A percentile compares a stretch with the other conserved stretches of the same genome.
These are phyloP conservation scores for Gymnopithys bicolor DNA, from an alignment of 2,797 vertebrate genomes.

Conservation along the genomic window DNA sequence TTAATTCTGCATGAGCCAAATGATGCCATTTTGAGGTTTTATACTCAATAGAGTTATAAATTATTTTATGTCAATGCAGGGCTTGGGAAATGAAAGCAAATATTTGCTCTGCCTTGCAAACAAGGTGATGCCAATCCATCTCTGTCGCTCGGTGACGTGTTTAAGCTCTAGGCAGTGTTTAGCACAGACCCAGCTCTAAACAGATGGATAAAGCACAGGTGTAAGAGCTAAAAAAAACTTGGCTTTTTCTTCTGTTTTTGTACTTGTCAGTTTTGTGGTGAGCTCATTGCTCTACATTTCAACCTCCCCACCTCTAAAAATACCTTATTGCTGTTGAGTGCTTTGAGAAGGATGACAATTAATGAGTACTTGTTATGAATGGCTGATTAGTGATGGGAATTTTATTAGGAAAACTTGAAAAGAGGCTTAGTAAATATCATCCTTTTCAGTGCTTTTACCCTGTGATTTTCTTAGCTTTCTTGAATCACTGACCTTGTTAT, in stretches of 20 bases:
- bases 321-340: neutral
- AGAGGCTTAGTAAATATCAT: neutral
- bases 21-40: neutral
- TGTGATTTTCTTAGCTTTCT: neutral
- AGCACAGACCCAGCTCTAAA: neutral
- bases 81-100: constrained; percentile 7
- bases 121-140: neutral
- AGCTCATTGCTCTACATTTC: neutral
- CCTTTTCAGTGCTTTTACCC: neutral
- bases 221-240: neutral
- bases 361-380: constrained; percentile 31
- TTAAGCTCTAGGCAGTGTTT: neutral
- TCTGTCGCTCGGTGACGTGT: neutral
- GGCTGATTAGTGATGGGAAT: neutral
- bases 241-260: neutral
- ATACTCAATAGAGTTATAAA: neutral
- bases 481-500: constrained; percentile 27
- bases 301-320: neutral
- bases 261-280: neutral
- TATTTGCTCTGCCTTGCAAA: constrained; percentile 2
- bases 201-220: neutral
- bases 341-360: neutral
- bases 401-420: neutral
- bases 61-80: neutral
- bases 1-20: neutral